A percentile compares a stretch with the other conserved stretches of the same genome.
These are phyloP conservation scores for Ormyrus pomaceus DNA, from an alignment of 2,888 invertebrate genomes.

Conservation along the genomic window DNA sequence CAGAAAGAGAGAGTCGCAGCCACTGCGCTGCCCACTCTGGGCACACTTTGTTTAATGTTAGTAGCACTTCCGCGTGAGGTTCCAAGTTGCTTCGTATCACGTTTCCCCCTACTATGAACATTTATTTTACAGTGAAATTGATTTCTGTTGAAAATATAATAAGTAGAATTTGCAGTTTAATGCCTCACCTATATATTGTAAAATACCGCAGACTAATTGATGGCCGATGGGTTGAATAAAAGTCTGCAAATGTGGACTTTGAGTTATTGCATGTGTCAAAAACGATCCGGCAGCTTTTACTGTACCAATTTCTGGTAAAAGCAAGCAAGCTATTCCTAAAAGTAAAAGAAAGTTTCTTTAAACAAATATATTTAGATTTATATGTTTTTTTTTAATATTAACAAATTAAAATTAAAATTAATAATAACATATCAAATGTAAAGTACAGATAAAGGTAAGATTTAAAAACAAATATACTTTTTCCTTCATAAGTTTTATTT, in stretches of 20 bases:
- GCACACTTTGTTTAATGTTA: conserved; percentile 83
- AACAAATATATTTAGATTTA: neutral
- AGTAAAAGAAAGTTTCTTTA: neutral
- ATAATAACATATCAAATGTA: too few relatives aligned
- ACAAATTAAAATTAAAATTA: neutral
- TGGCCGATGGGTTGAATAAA: conserved; percentile 80
- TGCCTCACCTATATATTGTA: conserved; percentile 78
- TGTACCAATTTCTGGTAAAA: conserved; percentile 80
- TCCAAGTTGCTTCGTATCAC: conserved; percentile 80
- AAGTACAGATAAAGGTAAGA: too few relatives aligned
- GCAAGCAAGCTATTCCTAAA: conserved; percentile 79
- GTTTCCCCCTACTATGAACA: conserved; percentile 76
- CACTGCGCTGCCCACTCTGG: conserved; percentile 79
- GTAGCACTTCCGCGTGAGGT: conserved; percentile 80
- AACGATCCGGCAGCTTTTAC: conserved; percentile 80
- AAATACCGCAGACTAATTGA: conserved; percentile 78
- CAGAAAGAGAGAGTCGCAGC: conserved; percentile 78
- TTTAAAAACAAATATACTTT: too few relatives aligned
- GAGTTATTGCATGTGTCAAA: conserved; percentile 79
- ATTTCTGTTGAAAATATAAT: neutral
- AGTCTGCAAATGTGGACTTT: conserved; percentile 76
- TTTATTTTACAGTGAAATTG: conserved; percentile 13
- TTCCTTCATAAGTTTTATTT: too few relatives aligned
- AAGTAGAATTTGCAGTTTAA: neutral
- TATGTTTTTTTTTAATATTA: neutral